phyloP scores from a whole-genome alignment of 2,113 vertebrate species.

The Opisthocomus hoazin region DNA sequence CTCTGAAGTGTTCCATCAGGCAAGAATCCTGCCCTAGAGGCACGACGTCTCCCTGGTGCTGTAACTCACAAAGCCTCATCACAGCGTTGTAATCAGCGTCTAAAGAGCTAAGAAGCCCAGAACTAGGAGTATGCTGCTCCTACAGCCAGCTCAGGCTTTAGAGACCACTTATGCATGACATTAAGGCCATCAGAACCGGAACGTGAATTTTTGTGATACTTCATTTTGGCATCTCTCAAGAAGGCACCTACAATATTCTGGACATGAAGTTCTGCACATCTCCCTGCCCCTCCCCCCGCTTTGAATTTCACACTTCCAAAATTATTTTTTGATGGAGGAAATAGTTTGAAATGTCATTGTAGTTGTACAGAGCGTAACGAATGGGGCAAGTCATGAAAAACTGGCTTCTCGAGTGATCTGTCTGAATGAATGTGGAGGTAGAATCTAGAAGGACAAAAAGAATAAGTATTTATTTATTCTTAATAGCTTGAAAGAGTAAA shows the following conservation, averaged over 20 bases:
- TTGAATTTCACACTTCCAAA: background rate
- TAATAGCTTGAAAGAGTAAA: background rate
- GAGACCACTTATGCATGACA: background rate
- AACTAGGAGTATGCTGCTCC: background rate
- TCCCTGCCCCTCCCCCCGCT: rapidly evolving
- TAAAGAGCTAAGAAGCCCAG: background rate
- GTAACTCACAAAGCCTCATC: background rate
- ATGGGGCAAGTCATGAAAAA: background rate
- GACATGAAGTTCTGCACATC: background rate
- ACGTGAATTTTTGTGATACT: background rate
- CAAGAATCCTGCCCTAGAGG: background rate
- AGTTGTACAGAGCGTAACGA: background rate
- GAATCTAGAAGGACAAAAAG: background rate
- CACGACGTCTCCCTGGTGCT: background rate
- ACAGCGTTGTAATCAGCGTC: background rate
- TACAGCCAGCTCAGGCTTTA: background rate
- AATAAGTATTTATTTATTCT: background rate
- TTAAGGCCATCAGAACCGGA: background rate
- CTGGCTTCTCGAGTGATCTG: background rate
- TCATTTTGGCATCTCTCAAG: background rate
- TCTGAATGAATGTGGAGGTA: background rate
- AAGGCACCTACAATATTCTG: background rate
- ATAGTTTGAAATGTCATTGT: background rate
- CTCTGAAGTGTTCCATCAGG: background rate
- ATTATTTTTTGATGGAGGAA: background rate